Evolutionary conservation across 2,797 vertebrate species (phyloP), one percentile per base, ranked within the genome.

Genomic region (Kryptolebias ocellatus): DNA sequence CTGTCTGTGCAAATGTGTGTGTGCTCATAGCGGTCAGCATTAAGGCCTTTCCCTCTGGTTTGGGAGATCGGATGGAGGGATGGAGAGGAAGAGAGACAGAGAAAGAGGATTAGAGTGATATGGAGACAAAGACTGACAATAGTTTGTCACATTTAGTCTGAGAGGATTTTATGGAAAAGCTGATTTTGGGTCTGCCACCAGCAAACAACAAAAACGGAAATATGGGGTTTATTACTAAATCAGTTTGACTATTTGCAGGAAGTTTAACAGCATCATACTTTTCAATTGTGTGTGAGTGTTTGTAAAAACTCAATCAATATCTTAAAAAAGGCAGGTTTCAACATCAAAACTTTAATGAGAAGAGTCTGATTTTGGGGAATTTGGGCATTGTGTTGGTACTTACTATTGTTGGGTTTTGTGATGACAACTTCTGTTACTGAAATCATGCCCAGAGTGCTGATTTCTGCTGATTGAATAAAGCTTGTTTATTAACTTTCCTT

Each of bases 181-280:
- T 90, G 84, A 91, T 92, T 92, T 90, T 78, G 86, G 84, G 83
- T 89, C 84, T 87, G 91, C 90, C 90, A 90, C 90, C 90, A 89
- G 87, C 90, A 85, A 87, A 88, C 88, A 88, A 56, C 66, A 64
- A 83, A 63, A 86, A 84, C 67, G 83, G 81, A 92, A 92, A 85
- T 89, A 79, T 84, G 81, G 90, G 88, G 87, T 92, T 92, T 91
- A 87, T 81, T 73, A 77, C 83, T 74, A 56, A 88, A 88, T 79
- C 83, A 86, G 59, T 92, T 87, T 78, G 64, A 83, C 72, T 79
- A 83, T 89, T 85, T 81, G 74, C 72, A 76, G 51, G 64, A 89
- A 88, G 79, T 86, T 87, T 64, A 74, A 68, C 64, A 56, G 49
- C 0, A 60, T 59, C 60, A 78, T 71, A 67, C 70, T 83, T 79